Percentiles rank a stretch among this genome's conserved stretches.
These are phyloP conservation scores for Eueides isabella DNA, from an alignment of 1,140 invertebrate species.

Conservation along the genomic window DNA sequence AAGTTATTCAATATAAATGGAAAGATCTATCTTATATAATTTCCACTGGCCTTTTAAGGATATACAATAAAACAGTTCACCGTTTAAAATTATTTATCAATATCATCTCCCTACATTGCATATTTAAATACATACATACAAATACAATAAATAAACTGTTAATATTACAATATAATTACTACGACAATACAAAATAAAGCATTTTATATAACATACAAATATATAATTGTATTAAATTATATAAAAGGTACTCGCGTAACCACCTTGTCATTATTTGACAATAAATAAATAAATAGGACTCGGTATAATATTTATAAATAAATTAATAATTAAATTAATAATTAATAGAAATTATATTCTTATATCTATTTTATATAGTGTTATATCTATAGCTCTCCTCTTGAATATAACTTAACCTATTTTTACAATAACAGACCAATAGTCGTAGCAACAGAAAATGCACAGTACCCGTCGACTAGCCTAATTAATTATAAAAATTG, in stretches of 20 bases:
- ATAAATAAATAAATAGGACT: slow-evolving; percentile 44
- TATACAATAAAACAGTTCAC: slow-evolving; percentile 37
- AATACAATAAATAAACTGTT: neutral
- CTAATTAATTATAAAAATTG: slow-evolving; percentile 46
- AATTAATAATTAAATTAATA: slow-evolving; percentile 22
- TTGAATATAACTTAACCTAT: neutral
- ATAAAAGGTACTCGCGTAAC: slow-evolving; percentile 77
- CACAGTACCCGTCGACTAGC: slow-evolving; percentile 79
- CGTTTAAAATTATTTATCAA: slow-evolving; percentile 42
- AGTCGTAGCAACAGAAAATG: slow-evolving; percentile 65
- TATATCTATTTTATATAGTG: neutral
- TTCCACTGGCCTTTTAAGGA: slow-evolving; percentile 27
- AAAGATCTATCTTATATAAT: slow-evolving; percentile 8
- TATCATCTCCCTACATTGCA: slow-evolving; percentile 11
- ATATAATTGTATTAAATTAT: slow-evolving; percentile 35
- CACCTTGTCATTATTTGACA: slow-evolving; percentile 52
- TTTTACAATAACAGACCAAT: slow-evolving; percentile 77
- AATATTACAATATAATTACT: slow-evolving; percentile 28
- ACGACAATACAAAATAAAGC: slow-evolving; percentile 29
- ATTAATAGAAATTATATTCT: slow-evolving; percentile 29
- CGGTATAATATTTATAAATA: slow-evolving; percentile 38
- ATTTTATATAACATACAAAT: slow-evolving; percentile 28
- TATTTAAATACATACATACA: slow-evolving; percentile 29
- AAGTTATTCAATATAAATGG: neutral
- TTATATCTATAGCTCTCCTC: neutral